Conservation (phyloP, 2,797 vertebrate genomes). For the Poecilia picta region DNA sequence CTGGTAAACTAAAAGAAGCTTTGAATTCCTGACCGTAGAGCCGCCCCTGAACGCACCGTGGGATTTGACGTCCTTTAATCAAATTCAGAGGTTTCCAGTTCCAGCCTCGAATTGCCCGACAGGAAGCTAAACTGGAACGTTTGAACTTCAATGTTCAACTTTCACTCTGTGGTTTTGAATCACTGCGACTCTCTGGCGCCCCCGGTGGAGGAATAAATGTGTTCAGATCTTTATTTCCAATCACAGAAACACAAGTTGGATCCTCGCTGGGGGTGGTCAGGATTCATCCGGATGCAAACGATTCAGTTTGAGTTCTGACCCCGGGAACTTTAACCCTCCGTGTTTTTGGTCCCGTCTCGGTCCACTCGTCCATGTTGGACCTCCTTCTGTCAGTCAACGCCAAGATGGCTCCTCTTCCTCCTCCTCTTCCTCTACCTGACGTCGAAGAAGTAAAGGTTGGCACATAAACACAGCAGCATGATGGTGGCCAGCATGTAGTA, state of each 20-base stretch:
- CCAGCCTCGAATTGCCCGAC: not conserved
- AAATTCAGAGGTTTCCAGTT: not conserved
- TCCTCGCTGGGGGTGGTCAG: not conserved
- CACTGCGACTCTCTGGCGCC: not conserved
- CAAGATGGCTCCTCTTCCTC: constrained; percentile 45
- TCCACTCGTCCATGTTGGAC: not conserved
- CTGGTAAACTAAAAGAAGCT: not conserved
- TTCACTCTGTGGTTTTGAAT: not conserved
- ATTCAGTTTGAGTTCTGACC: constrained; percentile 8
- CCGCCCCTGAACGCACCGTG: constrained; percentile 12
- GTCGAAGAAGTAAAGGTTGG: constrained; percentile 97
- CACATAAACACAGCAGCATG: constrained; percentile 96
- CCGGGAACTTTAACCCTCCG: constrained; percentile 16
- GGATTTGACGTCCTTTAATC: not conserved
- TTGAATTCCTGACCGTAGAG: not conserved
- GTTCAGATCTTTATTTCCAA: not conserved
- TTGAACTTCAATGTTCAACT: not conserved
- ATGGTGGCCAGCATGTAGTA: constrained; percentile 95
- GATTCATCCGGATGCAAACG: constrained; percentile 41
- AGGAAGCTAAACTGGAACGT: not conserved
- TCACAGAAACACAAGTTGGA: not conserved
- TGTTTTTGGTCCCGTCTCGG: constrained; percentile 29
- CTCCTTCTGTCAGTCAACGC: constrained; percentile 10
- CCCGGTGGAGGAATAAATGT: not conserved
- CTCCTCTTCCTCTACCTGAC: constrained; percentile 75